Evolutionary conservation across 1,140 invertebrate genomes (phyloP).

Genomic region (Pygmarrhopalites habei): DNA sequence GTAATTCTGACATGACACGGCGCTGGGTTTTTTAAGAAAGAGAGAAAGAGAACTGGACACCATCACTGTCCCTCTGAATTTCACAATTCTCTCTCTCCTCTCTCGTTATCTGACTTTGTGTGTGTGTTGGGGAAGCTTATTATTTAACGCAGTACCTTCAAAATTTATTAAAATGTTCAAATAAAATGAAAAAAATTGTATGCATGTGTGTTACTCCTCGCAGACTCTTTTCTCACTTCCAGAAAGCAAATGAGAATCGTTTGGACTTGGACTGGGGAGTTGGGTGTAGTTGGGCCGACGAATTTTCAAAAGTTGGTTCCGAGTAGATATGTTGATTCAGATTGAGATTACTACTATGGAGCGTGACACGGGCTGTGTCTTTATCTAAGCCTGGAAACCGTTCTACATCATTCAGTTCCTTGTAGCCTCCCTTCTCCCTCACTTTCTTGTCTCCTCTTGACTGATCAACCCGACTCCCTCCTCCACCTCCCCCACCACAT

Average conservation of each 20-base stretch:
- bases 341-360: conserved; percentile 31
- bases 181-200: too few relatives aligned
- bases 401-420: conserved; percentile 51
- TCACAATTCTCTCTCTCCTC: too few relatives aligned
- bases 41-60: too few relatives aligned
- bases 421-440: conserved; percentile 42
- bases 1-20: too few relatives aligned
- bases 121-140: too few relatives aligned
- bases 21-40: too few relatives aligned
- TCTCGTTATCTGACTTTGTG: too few relatives aligned
- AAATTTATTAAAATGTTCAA: too few relatives aligned
- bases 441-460: neutral
- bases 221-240: conserved; percentile 27
- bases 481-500: too few relatives aligned
- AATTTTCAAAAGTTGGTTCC: conserved; percentile 35
- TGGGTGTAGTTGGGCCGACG: neutral
- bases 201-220: too few relatives aligned
- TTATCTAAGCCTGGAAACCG: conserved; percentile 52
- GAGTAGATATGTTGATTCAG: conserved; percentile 39
- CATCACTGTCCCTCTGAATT: too few relatives aligned
- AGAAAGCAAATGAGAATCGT: conserved; percentile 39
- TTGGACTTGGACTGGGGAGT: conserved; percentile 28
- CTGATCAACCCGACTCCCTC: neutral
- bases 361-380: conserved; percentile 46
- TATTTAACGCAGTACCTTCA: too few relatives aligned